Evolutionary conservation across 2,797 vertebrate genomes (phyloP), one percentile per base, ranked within the genome.

Genomic region (Oryzias dopingdopingensis): DNA sequence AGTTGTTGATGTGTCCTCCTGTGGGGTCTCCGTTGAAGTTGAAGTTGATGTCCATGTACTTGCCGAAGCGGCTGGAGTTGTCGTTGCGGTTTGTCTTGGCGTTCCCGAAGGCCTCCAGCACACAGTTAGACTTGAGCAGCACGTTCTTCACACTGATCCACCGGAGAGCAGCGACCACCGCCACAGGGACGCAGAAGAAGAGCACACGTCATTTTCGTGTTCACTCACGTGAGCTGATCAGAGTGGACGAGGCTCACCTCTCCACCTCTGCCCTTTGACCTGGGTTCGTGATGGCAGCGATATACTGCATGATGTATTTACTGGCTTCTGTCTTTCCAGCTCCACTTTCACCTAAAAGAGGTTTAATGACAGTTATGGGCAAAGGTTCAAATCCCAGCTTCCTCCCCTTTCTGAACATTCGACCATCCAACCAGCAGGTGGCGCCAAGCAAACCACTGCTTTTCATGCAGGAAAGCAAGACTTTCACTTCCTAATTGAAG

Each of bases 1-100:
- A 98, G 87, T 96, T 98, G 84, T 96, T 93, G 85, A 98, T 95
- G 82, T 97, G 95, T 5, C 96, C 96, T 0, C 96, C 96, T 0
- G 93, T 93, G 2, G 96, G 95, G 18, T 98, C 95, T 0, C 96
- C 95, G n/a, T 96, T 98, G 82, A 98, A 97, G 90, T 95, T 94
- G 4, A 98, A 97, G 88, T 96, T 95, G 88, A 98, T 95, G 89
- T 98, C 96, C 96, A 97, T 98, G 89, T 98, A 97, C 72, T 96
- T 97, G 51, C 96, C 96, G 0, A 98, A 96, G 70, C 96, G 94
- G 76, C 95, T 97, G 64, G 95, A 97, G 86, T 98, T 98, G 87
- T 97, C 94, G 0, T 98, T 98, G 48, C 95, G 95, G 70, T 94
- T 96, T 14, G 96, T 98, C 71, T 95, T 96, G 76, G 96, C 95